Evolutionary conservation across 2,113 vertebrate genomes (phyloP), one percentile per base, ranked within the genome.

Genomic region (Cettia cetti): DNA sequence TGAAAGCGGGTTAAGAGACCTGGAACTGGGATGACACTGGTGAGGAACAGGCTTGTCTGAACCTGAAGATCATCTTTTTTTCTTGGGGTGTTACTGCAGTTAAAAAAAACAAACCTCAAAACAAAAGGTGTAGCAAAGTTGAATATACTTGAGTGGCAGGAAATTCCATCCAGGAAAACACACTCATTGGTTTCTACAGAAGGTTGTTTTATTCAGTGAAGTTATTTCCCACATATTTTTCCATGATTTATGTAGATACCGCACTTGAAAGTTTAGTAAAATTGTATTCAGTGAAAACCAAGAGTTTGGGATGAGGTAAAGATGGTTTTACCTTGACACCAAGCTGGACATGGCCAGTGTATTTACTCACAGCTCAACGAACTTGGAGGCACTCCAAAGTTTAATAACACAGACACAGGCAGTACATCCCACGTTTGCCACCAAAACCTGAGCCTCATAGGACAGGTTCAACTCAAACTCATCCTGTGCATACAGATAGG

Each of bases 61-160:
- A 71, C 52, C 0, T 1, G 10, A 37, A 40, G 53, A 10, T 71
- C 0, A 0, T 71, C 27, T 60, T 60, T 84, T 84, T 44, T 52
- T 22, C 31, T 71, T 66, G 65, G 10, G 26, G 76, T 17, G 13
- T 79, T 88, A 53, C n/a, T 79, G 5, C 6, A 27, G 50, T 24
- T 52, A 3, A 28, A 26, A 16, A 23, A 57, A 54, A 19, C 13
- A 33, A 21, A 20, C 19, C 21, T 8, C n/a, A 17, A 42, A 76
- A 40, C 20, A 68, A 60, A 78, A 33, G 1, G 16, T 33, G 19
- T 66, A 33, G 31, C 26, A 15, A 39, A 80, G 27, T 24, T 80
- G 35, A 54, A 47, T 47, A 24, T 28, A 10, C 42, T 59, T 1
- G 16, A 63, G 22, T 83, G 61, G 10, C 20, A 54, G 69, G 70